These are phyloP conservation scores for Natrix natrix DNA, from an alignment of 2,797 vertebrate species.

Conservation along the genomic window DNA sequence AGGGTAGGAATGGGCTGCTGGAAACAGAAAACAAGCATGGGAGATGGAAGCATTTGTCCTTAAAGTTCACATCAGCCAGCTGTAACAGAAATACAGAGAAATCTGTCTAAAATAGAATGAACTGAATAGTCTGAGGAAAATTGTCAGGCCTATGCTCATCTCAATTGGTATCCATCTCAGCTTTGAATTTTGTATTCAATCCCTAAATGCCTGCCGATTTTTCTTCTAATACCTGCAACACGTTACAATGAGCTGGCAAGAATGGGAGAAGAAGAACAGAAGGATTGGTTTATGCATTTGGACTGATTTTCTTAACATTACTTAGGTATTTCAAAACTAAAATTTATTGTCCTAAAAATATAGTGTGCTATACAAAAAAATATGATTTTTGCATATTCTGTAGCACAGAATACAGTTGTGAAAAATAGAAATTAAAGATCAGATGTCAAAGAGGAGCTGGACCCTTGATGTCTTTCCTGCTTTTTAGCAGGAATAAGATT, in stretches of 20 bases:
- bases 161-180: neutral
- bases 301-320: neutral
- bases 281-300: neutral
- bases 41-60: neutral
- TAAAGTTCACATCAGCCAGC: neutral
- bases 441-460: neutral
- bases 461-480: neutral
- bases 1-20: neutral
- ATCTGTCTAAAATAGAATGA: neutral
- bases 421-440: neutral
- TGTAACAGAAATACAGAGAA: neutral
- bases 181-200: neutral
- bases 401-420: neutral
- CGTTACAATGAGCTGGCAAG: neutral
- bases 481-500: slow-evolving; percentile 51
- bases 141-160: neutral
- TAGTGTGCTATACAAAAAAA: neutral
- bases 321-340: neutral
- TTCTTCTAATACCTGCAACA: neutral
- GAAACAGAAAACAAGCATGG: neutral
- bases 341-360: neutral
- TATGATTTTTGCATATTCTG: neutral
- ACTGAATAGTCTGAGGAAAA: neutral
- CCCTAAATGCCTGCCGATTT: neutral
- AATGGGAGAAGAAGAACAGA: neutral